Evolutionary conservation across 2,888 invertebrate genomes (phyloP).

Genomic region (Euphydryas editha): DNA sequence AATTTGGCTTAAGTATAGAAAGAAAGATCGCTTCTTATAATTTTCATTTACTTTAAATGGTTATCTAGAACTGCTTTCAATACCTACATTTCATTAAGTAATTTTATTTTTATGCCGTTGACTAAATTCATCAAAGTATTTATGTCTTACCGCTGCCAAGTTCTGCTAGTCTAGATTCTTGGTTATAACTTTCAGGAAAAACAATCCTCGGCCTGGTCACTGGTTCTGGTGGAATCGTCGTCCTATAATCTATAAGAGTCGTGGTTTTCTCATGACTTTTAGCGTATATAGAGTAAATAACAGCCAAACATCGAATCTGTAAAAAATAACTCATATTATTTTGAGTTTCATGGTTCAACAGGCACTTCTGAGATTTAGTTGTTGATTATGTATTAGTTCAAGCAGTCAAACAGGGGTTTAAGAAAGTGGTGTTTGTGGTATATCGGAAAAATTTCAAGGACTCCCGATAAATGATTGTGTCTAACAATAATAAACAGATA

Average conservation of each 20-base stretch:
- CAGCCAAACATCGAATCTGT: conserved; percentile 74
- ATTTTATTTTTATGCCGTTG: background rate
- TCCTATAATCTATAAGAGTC: conserved; percentile 62
- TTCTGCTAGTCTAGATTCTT: background rate
- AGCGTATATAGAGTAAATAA: conserved; percentile 71
- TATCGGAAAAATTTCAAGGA: too few species aligned
- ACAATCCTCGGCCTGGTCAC: conserved; percentile 31
- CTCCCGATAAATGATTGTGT: too few species aligned
- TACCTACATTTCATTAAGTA: too few species aligned
- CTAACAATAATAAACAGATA: too few species aligned
- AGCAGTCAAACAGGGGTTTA: too few species aligned
- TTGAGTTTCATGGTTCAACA: background rate
- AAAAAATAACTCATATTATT: background rate
- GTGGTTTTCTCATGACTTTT: conserved; percentile 72
- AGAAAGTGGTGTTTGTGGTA: too few species aligned
- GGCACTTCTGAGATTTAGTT: too few species aligned
- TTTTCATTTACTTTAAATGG: too few species aligned
- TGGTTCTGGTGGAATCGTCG: conserved; percentile 62
- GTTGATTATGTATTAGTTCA: too few species aligned
- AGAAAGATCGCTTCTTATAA: too few species aligned
- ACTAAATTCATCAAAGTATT: background rate
- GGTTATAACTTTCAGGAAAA: background rate
- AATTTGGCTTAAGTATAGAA: too few species aligned
- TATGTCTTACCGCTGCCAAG: conserved; percentile 1
- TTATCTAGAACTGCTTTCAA: too few species aligned